phyloP scores from a whole-genome alignment of 2,888 invertebrate genomes.

The Ashinkailepas kermadecensis region DNA sequence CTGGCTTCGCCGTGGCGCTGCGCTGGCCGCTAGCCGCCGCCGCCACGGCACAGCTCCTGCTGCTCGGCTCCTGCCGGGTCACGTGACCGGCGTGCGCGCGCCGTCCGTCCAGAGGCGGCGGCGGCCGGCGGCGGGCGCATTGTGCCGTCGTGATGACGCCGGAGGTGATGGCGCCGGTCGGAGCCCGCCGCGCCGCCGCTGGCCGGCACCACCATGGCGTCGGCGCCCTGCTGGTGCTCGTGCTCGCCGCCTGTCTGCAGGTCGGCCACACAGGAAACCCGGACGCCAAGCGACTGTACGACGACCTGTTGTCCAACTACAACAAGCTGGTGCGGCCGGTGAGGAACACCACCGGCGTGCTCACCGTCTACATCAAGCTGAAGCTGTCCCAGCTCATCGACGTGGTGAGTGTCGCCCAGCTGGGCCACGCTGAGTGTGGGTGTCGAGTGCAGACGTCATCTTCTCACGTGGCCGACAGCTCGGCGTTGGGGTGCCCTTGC shows the following conservation, averaged over 20 bases:
- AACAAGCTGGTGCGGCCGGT: slow-evolving; percentile 94
- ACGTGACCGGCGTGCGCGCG: background rate
- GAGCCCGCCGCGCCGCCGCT: too few species aligned
- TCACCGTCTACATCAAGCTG: slow-evolving; percentile 91
- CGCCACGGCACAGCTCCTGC: background rate
- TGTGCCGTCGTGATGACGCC: background rate
- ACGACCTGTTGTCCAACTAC: slow-evolving; percentile 89
- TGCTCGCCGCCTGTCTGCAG: background rate
- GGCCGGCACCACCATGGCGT: background rate
- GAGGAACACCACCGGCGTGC: slow-evolving; percentile 88
- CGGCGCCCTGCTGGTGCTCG: background rate
- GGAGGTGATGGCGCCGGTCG: background rate
- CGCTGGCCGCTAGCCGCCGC: background rate
- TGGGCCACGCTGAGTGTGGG: too few species aligned
- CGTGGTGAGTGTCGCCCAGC: slow-evolving; percentile 66
- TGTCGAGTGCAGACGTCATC: too few species aligned
- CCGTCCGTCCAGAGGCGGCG: background rate
- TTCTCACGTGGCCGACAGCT: too few species aligned
- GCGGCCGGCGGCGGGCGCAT: too few species aligned
- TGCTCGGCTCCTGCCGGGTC: background rate
- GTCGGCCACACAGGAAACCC: slow-evolving; percentile 64
- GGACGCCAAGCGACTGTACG: slow-evolving; percentile 91
- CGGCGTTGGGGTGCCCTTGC: too few species aligned
- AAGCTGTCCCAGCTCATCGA: slow-evolving; percentile 95
- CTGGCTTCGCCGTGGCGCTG: background rate